Evolutionary conservation across 2,888 invertebrate species (phyloP).

Genomic region (Hermaeophaga mercurialis): DNA sequence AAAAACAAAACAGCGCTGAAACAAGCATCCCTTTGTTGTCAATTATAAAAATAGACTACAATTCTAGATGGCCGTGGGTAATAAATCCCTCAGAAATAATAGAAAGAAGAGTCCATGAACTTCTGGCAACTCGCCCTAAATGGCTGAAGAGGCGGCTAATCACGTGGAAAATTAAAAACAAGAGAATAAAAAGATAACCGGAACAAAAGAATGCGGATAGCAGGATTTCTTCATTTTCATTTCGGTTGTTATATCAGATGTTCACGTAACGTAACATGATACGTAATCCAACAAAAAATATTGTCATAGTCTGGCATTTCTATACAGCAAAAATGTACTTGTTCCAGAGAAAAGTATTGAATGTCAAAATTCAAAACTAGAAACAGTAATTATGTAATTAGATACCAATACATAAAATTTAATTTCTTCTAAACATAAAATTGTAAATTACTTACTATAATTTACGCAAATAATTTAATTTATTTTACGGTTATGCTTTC

Average conservation of each 20-base stretch:
- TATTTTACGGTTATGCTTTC: not conserved
- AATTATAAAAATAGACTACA: slow-evolving; percentile 32
- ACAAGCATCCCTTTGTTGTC: slow-evolving; percentile 30
- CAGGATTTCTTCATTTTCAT: slow-evolving; percentile 5
- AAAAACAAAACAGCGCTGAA: slow-evolving; percentile 24
- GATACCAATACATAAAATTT: too few relatives aligned
- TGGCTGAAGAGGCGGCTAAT: slow-evolving; percentile 25
- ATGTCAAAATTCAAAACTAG: too few relatives aligned
- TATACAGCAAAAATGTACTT: too few relatives aligned
- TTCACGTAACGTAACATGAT: not conserved
- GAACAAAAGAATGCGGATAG: slow-evolving; percentile 20
- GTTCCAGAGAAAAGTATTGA: too few relatives aligned
- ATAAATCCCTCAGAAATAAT: slow-evolving; percentile 44
- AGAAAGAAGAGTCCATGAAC: slow-evolving; percentile 38
- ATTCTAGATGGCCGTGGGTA: slow-evolving; percentile 16
- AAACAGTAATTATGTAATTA: too few relatives aligned
- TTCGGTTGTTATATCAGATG: not conserved
- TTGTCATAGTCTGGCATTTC: not conserved
- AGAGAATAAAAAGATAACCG: slow-evolving; percentile 16
- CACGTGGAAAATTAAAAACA: slow-evolving; percentile 34
- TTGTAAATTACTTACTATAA: too few relatives aligned
- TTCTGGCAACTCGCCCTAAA: slow-evolving; percentile 30
- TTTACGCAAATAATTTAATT: too few relatives aligned
- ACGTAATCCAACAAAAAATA: not conserved
- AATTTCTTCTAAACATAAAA: too few relatives aligned